Evolutionary conservation across 2,113 vertebrate species (phyloP), one percentile per base, ranked within the genome.

Genomic region (Heterocephalus glaber): DNA sequence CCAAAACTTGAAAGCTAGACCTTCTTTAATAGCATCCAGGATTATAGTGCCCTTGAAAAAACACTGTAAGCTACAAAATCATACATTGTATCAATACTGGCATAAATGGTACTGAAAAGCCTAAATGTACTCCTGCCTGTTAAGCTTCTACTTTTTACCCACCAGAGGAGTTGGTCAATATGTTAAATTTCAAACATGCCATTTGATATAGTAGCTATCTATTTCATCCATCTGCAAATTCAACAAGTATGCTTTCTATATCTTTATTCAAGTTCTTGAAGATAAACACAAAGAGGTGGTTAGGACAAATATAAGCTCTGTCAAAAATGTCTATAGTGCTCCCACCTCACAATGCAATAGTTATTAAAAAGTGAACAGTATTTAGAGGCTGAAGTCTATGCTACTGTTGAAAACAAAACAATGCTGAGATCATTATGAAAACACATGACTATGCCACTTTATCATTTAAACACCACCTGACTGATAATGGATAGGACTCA

Each of bases 291-390:
- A 66, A 20, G 38, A 80, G 41, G 16, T 3, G 7, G 22, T 52
- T 54, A 82, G 70, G 33, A 95, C 30, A 80, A 81, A 91, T 86
- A 61, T 4, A 60, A 95, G 86, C 47, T 86, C 70, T 56, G 63
- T 33, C 28, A 11, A 60, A 77, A 33, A 24, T 30, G 49, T 47
- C 20, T 38, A 17, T 0, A 60, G 80, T 24, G 63, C n/a, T 5
- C 33, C 9, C 14, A 86, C 1, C 28, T 68, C 22, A 84, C 44
- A 60, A 14, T 1, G 3, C 12, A 41, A 35, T 3, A 70, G 65
- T 47, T 80, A 60, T 38, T 84, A 56, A n/a, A 87, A 94, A 77
- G 61, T 19, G 47, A 54, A 44, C 11, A 80, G 7, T 7, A 63
- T 17, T 54, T 26, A 90, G 41, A 94, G 72, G 77, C 44, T 89